Evolutionary conservation across 2,113 vertebrate genomes (phyloP).

Genomic region (Colius striatus): DNA sequence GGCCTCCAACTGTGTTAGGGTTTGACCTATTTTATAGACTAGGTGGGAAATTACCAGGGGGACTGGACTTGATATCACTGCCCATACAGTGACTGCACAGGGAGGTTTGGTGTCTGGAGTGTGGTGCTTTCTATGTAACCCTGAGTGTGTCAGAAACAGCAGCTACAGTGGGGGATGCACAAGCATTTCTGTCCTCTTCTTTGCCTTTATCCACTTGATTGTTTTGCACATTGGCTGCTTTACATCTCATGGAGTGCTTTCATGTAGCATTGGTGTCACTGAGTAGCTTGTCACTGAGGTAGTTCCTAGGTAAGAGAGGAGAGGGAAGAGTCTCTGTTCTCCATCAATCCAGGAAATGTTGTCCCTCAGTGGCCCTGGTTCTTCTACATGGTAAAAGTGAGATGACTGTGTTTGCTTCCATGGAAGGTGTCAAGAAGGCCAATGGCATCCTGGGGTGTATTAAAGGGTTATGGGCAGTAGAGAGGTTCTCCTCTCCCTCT

Average conservation of each 20-base stretch:
- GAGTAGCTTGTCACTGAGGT: neutral
- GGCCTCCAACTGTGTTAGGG: too few relatives aligned
- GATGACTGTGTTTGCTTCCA: neutral
- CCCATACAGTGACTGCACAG: rapidly evolving
- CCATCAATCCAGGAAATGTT: neutral
- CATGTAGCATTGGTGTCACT: neutral
- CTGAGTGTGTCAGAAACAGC: rapidly evolving
- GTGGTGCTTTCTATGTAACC: rapidly evolving
- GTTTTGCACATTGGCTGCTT: neutral
- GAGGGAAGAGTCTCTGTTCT: neutral
- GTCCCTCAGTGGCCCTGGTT: neutral
- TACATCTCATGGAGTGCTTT: rapidly evolving
- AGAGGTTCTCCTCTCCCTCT: neutral
- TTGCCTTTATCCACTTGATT: rapidly evolving
- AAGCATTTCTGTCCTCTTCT: neutral
- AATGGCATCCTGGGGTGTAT: too few relatives aligned
- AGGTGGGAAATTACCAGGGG: neutral
- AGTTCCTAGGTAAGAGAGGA: neutral
- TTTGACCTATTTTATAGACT: too few relatives aligned
- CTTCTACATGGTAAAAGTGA: rapidly evolving
- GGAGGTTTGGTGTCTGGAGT: neutral
- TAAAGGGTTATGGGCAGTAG: too few relatives aligned
- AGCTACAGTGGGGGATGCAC: rapidly evolving
- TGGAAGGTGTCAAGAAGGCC: neutral
- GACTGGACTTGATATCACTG: rapidly evolving